A percentile compares a stretch with the other conserved stretches of the same genome.
Evolutionary conservation across 2,888 invertebrate genomes (phyloP).

Genomic region (Ametastegia equiseti): DNA sequence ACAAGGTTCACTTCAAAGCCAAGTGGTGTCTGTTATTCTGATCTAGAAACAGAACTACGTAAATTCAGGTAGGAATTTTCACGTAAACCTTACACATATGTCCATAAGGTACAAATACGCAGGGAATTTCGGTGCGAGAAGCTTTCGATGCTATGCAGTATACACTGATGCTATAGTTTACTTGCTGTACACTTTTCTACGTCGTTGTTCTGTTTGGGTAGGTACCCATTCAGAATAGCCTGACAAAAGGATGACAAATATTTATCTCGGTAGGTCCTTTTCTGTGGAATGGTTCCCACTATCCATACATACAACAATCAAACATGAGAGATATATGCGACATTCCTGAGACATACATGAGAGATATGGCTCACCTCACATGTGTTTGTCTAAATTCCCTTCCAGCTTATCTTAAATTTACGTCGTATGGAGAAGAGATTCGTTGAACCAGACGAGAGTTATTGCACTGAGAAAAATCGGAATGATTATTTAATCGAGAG

Average conservation of each 20-base stretch:
- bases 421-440: neutral
- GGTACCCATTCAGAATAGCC: constrained; percentile 15
- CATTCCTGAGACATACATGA: no score
- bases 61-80: neutral
- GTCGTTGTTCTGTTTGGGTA: neutral
- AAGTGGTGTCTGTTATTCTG: neutral
- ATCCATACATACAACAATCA: constrained; percentile 7
- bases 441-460: neutral
- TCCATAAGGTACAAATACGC: neutral
- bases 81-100: neutral
- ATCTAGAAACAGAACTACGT: neutral
- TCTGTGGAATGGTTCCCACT: neutral
- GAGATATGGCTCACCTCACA: neutral
- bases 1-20: neutral
- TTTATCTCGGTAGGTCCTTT: neutral
- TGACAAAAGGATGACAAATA: neutral
- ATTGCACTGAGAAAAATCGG: no score
- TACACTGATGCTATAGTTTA: no score
- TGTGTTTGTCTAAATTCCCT: neutral
- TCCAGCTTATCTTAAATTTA: neutral
- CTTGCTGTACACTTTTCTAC: neutral
- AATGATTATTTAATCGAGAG: no score
- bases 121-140: neutral
- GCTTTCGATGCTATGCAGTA: neutral
- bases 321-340: neutral